phyloP scores from a whole-genome alignment of 2,888 invertebrate species.

The Enchytraeus crypticus region DNA sequence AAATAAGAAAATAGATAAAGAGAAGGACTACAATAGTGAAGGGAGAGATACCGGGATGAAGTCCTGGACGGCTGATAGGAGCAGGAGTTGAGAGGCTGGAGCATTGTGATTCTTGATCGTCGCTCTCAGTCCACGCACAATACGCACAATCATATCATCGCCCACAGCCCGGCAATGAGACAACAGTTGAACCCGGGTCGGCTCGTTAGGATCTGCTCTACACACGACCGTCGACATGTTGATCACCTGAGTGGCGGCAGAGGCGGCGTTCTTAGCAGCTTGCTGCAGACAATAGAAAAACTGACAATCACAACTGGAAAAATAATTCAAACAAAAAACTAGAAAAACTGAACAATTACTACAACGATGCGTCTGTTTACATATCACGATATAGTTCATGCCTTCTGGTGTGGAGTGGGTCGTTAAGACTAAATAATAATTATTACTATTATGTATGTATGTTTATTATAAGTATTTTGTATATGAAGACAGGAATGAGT shows the following conservation, averaged over 20 bases:
- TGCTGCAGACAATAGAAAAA: neutral
- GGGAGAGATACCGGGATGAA: constrained; percentile 66
- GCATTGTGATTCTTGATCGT: constrained; percentile 63
- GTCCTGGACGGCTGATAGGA: constrained; percentile 74
- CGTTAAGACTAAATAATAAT: no score
- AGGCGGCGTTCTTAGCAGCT: constrained; percentile 69
- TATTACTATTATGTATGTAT: no score
- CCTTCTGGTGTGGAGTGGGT: no score
- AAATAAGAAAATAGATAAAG: no score
- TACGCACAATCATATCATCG: constrained; percentile 69
- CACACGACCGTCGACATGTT: constrained; percentile 77
- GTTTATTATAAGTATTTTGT: no score
- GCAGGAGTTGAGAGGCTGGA: constrained; percentile 66
- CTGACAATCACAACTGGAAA: no score
- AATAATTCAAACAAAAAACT: no score
- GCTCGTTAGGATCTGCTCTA: constrained; percentile 57
- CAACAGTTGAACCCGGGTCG: constrained; percentile 64
- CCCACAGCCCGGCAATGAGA: constrained; percentile 65
- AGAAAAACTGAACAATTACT: neutral
- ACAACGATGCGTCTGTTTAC: no score
- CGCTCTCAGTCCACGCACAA: constrained; percentile 67
- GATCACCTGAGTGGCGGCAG: constrained; percentile 82
- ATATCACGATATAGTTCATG: no score
- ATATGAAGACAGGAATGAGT: no score
- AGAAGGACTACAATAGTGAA: no score